phyloP scores from a whole-genome alignment of 2,888 invertebrate species.

The Danaus chrysippus region DNA sequence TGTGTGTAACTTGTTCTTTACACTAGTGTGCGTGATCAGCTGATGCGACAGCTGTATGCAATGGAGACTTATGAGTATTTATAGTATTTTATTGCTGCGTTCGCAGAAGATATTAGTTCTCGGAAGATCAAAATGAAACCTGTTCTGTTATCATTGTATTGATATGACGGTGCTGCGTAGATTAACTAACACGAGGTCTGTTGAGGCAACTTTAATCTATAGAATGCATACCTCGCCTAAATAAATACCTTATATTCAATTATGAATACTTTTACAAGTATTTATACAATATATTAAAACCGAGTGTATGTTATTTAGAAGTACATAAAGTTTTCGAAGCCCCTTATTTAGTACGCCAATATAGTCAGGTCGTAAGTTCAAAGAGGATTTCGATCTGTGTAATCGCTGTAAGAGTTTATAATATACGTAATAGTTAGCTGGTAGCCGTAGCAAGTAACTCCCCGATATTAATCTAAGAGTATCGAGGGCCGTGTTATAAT shows the following conservation, averaged over 20 bases:
- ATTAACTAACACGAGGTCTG: background rate
- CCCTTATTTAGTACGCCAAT: too few relatives aligned
- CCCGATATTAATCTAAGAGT: too few relatives aligned
- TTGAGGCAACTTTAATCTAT: background rate
- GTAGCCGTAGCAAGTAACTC: too few relatives aligned
- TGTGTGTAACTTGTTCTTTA: slow-evolving; percentile 22
- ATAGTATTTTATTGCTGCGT: slow-evolving; percentile 30
- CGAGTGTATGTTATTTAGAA: too few relatives aligned
- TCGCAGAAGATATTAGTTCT: slow-evolving; percentile 20
- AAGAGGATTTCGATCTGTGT: background rate
- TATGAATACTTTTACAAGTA: too few relatives aligned
- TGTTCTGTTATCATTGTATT: background rate
- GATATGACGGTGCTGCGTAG: background rate
- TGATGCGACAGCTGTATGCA: slow-evolving; percentile 59
- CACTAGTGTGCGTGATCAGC: slow-evolving; percentile 58
- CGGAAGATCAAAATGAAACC: slow-evolving; percentile 19
- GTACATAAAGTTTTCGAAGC: too few relatives aligned
- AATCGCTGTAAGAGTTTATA: background rate
- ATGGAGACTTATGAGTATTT: slow-evolving; percentile 44
- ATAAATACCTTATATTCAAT: too few relatives aligned
- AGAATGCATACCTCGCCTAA: too few relatives aligned
- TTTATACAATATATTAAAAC: too few relatives aligned
- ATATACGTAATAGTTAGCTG: too few relatives aligned
- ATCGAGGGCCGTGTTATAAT: background rate
- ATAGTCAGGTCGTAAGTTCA: too few relatives aligned